A percentile compares a stretch with the other conserved stretches of the same genome.
Evolutionary conservation across 2,888 invertebrate genomes (phyloP).

Genomic region (Orthosia cruda): DNA sequence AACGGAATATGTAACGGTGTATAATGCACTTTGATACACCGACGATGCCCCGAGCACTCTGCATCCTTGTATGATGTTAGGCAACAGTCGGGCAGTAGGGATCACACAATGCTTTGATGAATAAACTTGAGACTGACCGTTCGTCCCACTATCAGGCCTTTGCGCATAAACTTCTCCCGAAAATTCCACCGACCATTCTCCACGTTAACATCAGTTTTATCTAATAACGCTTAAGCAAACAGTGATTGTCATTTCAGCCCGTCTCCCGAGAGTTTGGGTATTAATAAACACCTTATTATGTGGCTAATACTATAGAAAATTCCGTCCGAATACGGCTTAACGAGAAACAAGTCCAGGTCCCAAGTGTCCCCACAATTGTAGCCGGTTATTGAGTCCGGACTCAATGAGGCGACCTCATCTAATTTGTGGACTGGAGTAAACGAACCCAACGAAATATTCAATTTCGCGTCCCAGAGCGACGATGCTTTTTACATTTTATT

Average conservation of each 20-base stretch:
- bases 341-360: slow-evolving; percentile 60
- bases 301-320: slow-evolving; percentile 56
- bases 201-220: background rate
- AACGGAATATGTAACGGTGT: slow-evolving; percentile 24
- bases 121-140: background rate
- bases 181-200: slow-evolving; percentile 8
- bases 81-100: background rate
- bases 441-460: slow-evolving; percentile 72
- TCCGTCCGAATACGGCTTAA: slow-evolving; percentile 58
- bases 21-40: slow-evolving; percentile 26
- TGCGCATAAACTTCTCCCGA: background rate
- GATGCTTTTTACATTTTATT: slow-evolving; percentile 67
- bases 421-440: slow-evolving; percentile 66
- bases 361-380: slow-evolving; percentile 64
- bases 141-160: background rate
- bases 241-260: slow-evolving; percentile 36
- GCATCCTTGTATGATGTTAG: slow-evolving; percentile 16
- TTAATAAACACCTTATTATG: slow-evolving; percentile 62
- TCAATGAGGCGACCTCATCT: slow-evolving; percentile 72
- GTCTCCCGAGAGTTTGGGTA: slow-evolving; percentile 48
- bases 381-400: slow-evolving; percentile 66
- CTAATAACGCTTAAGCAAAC: slow-evolving; percentile 43
- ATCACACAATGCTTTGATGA: background rate
- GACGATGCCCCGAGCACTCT: slow-evolving; percentile 1
- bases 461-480: slow-evolving; percentile 69